Percentiles rank a stretch among this genome's conserved stretches.
Evolutionary conservation across 1,140 invertebrate species (phyloP).

Genomic region (Melanaphis sacchari): DNA sequence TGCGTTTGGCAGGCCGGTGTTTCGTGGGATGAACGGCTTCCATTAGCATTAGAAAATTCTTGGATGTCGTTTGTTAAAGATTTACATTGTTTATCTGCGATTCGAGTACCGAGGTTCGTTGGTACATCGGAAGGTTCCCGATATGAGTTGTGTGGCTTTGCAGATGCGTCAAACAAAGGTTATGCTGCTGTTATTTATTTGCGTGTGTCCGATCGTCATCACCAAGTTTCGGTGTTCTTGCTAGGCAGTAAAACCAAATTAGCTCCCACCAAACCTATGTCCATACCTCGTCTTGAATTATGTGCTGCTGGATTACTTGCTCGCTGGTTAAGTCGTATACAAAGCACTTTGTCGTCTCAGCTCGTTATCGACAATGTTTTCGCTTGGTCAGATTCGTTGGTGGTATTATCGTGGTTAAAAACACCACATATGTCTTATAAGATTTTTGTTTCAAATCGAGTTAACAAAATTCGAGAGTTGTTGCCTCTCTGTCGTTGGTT

Average conservation of each 20-base stretch:
- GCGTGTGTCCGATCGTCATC: background rate
- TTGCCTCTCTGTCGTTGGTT: background rate
- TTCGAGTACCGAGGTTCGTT: background rate
- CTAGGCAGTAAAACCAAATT: conserved; percentile 63
- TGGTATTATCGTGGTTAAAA: conserved; percentile 60
- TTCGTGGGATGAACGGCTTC: background rate
- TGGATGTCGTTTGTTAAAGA: background rate
- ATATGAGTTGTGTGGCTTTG: conserved; percentile 62
- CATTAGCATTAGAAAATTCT: background rate
- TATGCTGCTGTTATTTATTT: conserved; percentile 62
- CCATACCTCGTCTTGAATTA: conserved; percentile 64
- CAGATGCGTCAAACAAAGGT: conserved; percentile 61
- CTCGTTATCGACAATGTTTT: background rate
- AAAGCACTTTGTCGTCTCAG: background rate
- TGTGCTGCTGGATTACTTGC: conserved; percentile 61
- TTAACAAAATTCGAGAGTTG: conserved; percentile 60
- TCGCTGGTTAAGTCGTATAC: conserved; percentile 60
- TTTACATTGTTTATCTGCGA: background rate
- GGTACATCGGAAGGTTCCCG: background rate
- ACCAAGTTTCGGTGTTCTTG: conserved; percentile 50
- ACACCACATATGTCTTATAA: conserved; percentile 59
- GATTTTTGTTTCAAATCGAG: conserved; percentile 62
- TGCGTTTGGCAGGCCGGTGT: background rate
- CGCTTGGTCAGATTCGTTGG: conserved; percentile 34
- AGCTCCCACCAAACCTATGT: conserved; percentile 63